Evolutionary conservation across 2,797 vertebrate genomes (phyloP).

Genomic region (Paedocypris micromegethes): DNA sequence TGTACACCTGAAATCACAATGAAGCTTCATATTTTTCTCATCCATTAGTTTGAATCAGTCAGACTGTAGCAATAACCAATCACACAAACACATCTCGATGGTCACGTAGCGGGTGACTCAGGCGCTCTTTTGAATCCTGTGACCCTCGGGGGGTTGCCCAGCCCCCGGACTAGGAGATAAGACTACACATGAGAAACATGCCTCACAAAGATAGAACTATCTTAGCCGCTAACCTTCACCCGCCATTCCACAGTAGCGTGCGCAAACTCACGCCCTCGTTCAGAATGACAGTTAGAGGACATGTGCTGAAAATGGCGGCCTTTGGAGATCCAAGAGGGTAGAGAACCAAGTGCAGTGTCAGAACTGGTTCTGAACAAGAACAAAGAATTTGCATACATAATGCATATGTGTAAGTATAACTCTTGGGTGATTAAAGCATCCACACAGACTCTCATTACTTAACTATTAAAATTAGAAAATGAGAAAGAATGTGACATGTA

Average conservation of each 20-base stretch:
- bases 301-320: slow-evolving; percentile 52
- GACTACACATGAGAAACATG: slow-evolving; percentile 56
- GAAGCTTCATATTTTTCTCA: not conserved
- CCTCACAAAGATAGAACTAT: slow-evolving; percentile 71
- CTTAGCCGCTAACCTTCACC: slow-evolving; percentile 62
- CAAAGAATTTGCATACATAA: too few species aligned
- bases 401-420: too few species aligned
- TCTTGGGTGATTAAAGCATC: too few species aligned
- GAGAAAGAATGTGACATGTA: too few species aligned
- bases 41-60: not conserved
- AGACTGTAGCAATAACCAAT: slow-evolving; percentile 8
- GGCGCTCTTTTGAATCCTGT: slow-evolving; percentile 35
- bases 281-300: slow-evolving; percentile 44
- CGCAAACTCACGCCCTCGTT: slow-evolving; percentile 43
- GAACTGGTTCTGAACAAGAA: too few species aligned
- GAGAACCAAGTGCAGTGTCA: not conserved
- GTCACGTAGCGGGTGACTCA: slow-evolving; percentile 44
- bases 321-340: slow-evolving; percentile 6
- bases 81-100: slow-evolving; percentile 10
- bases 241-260: slow-evolving; percentile 59
- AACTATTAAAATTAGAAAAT: too few species aligned
- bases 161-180: slow-evolving; percentile 62
- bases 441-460: too few species aligned
- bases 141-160: slow-evolving; percentile 52
- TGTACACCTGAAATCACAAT: too few species aligned